Percentiles rank a stretch among this genome's conserved stretches.
Conservation (phyloP, 2,888 invertebrate species). For the Anodontia alba region DNA sequence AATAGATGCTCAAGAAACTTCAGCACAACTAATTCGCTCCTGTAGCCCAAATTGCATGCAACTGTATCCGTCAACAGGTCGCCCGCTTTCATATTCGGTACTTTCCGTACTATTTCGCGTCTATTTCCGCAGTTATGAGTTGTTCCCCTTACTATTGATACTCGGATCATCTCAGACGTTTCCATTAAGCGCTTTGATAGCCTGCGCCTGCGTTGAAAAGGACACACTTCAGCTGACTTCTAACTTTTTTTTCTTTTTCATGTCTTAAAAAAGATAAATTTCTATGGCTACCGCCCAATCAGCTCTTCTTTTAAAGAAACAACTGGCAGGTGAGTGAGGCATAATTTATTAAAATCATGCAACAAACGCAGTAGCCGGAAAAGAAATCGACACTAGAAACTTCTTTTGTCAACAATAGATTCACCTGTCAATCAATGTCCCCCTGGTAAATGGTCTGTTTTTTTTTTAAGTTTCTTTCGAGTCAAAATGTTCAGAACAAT, state of each 20-base stretch:
- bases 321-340: conserved; percentile 75
- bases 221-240: conserved; percentile 23
- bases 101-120: background rate
- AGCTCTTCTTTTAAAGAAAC: conserved; percentile 76
- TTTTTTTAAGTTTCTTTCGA: too few species aligned
- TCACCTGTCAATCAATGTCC: conserved; percentile 10
- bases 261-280: conserved; percentile 21
- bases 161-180: conserved; percentile 29
- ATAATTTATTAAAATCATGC: too few species aligned
- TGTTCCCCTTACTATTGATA: conserved; percentile 24
- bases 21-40: too few species aligned
- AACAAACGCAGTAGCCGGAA: too few species aligned
- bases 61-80: too few species aligned
- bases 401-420: conserved; percentile 12
- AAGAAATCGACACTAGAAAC: background rate
- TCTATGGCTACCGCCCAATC: conserved; percentile 78
- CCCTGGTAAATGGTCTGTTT: too few species aligned
- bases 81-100: too few species aligned
- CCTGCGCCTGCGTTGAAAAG: conserved; percentile 56
- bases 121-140: conserved; percentile 4
- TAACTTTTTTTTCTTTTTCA: conserved; percentile 32
- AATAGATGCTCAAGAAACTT: too few species aligned
- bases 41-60: too few species aligned
- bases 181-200: conserved; percentile 27
- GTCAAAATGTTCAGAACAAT: too few species aligned